Conservation (phyloP, 2,888 invertebrate genomes). For the Mimachlamys varia region DNA sequence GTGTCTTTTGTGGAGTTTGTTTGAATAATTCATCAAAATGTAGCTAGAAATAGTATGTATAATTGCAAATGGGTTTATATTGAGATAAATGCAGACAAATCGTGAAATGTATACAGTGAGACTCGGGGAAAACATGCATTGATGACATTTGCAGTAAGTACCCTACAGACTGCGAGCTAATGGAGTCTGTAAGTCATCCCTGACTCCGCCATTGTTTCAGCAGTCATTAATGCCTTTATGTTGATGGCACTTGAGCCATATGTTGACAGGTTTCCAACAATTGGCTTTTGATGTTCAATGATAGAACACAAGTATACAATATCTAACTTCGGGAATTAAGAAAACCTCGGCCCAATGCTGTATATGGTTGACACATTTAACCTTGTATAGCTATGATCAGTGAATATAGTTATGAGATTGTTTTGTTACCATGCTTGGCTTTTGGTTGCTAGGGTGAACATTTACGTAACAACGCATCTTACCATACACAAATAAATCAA, state of each 20-base stretch:
- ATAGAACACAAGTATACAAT: not conserved
- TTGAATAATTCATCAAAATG: not conserved
- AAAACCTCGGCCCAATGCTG: not conserved
- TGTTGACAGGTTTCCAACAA: not conserved
- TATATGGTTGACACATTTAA: no score
- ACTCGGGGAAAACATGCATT: not conserved
- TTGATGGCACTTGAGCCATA: not conserved
- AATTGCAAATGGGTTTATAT: slow-evolving; percentile 13
- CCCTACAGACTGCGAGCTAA: not conserved
- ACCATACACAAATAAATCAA: no score
- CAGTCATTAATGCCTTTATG: not conserved
- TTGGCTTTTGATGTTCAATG: not conserved
- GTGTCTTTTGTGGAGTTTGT: not conserved
- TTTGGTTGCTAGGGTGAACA: no score
- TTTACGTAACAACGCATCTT: no score
- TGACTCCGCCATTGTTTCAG: not conserved
- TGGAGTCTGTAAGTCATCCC: not conserved
- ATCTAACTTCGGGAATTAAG: not conserved
- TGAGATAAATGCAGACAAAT: not conserved
- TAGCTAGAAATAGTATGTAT: not conserved
- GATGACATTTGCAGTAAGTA: not conserved
- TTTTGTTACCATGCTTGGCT: no score
- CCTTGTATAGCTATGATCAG: no score
- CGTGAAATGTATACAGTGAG: not conserved
- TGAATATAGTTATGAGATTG: no score